A percentile compares a stretch with the other conserved stretches of the same genome.
phyloP scores from a whole-genome alignment of 2,797 vertebrate species.

The Diglossa cyanea region DNA sequence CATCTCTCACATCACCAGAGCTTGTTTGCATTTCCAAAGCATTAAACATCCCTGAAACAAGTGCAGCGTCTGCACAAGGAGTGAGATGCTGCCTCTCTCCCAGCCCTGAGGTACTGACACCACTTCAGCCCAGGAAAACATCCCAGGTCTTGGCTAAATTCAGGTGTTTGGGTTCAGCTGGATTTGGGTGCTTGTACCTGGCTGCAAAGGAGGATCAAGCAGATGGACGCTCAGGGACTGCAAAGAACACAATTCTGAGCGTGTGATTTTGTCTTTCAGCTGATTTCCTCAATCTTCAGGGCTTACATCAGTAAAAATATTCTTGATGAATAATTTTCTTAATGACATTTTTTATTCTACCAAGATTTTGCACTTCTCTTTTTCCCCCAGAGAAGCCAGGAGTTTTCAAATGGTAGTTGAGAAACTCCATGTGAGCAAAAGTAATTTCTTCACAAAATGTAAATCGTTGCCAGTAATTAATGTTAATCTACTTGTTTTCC shows the following conservation, averaged over 20 bases:
- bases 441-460: not conserved
- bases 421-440: not conserved
- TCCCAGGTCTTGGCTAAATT: not conserved
- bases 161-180: not conserved
- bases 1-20: not conserved
- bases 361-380: not conserved
- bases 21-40: not conserved
- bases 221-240: not conserved
- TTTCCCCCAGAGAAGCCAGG: not conserved
- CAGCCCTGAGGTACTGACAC: not conserved
- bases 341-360: not conserved
- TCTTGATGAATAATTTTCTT: not conserved
- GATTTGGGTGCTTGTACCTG: not conserved
- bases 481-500: not conserved
- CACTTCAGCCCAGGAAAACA: not conserved
- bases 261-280: not conserved
- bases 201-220: not conserved
- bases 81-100: not conserved
- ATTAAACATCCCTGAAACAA: not conserved
- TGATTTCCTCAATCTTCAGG: not conserved
- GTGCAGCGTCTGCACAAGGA: not conserved
- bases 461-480: not conserved
- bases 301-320: not conserved
- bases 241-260: not conserved
- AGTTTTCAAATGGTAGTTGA: not conserved